These are phyloP conservation scores for Volucella inflata DNA, from an alignment of 2,888 invertebrate genomes.

Conservation along the genomic window DNA sequence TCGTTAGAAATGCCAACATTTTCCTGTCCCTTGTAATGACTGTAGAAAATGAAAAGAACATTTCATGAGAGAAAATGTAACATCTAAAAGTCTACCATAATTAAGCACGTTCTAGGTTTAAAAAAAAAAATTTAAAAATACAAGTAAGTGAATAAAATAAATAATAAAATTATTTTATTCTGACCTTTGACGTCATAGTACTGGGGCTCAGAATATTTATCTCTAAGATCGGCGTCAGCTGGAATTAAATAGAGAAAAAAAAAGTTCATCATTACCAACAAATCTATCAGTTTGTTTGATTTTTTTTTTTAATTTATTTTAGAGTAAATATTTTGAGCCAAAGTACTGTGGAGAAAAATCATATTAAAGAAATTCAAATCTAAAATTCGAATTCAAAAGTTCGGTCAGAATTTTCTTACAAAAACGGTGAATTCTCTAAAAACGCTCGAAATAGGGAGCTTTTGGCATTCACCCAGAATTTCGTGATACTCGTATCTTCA, in stretches of 20 bases:
- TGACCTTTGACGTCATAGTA: conserved; percentile 82
- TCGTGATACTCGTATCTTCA: no score
- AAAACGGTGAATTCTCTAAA: no score
- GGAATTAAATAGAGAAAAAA: conserved; percentile 77
- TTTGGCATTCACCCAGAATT: no score
- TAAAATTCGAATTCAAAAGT: background rate
- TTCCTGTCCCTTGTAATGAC: no score
- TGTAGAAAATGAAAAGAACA: no score
- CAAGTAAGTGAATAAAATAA: conserved; percentile 1
- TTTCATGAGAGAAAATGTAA: background rate
- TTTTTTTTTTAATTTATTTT: conserved; percentile 19
- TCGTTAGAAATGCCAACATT: no score
- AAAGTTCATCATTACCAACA: conserved; percentile 31
- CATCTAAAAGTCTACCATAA: background rate
- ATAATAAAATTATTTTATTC: conserved; percentile 46
- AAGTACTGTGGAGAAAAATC: conserved; percentile 39
- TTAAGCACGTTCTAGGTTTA: background rate
- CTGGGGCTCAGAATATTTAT: conserved; percentile 80
- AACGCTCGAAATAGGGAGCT: no score
- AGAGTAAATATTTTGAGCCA: conserved; percentile 71
- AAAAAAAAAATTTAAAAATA: background rate
- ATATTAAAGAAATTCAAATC: background rate
- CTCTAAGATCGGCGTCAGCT: conserved; percentile 81
- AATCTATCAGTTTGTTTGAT: conserved; percentile 6
- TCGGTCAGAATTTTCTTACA: no score